Base-by-base conservation (phyloP, 2,797 vertebrate genomes). In the Pogoniulus pusillus region DNA sequence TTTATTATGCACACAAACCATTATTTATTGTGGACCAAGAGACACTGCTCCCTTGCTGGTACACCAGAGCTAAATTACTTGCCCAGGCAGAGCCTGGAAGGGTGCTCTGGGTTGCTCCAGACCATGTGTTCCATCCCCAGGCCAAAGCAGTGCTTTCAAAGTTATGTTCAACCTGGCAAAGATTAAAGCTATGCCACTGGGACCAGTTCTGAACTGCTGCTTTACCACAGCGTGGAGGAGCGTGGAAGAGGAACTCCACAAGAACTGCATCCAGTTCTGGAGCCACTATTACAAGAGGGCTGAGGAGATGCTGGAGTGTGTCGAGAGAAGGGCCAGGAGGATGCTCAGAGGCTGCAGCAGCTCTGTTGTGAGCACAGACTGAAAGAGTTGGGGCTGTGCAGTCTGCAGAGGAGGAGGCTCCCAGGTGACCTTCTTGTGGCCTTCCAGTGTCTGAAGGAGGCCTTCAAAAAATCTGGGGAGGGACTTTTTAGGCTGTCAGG, bases 41-140 rank as follows among this genome's bases (percentile, higher is more conserved):
- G 75, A 70, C 45, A 73, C 45, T 30, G 27, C 24, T 89, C 71
- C 76, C 12, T 60, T 89, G 68, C 88, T 90, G 82, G 83, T 65
- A 57, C 55, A 86, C 65, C 74, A 32, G 80, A 89, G 69, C 93
- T 88, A 93, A 93, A 90, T 3, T 53, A 55, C 71, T 83, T 93
- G 93, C 87, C 88, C 68, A 49, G 85, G 64, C 90, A 91, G 60
- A 94, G 68, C 71, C 74, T 93, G 64, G 71, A 68, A 94, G 76
- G 70, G 84, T 92, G n/a, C 53, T 79, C 17, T 0, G 17, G n/a
- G 12, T 54, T 91, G 70, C 57, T 94, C 37, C 71, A 87, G 91
- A 87, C 34, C 60, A 30, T 51, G 26, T 76, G 69, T 76, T 95
- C 66, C 68, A 62, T n/a, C 74, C 70, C 60, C 15, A 54, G 54